A percentile compares a stretch with the other conserved stretches of the same genome.
Conservation (phyloP, 2,888 invertebrate species). For the Microplitis deprimator region DNA sequence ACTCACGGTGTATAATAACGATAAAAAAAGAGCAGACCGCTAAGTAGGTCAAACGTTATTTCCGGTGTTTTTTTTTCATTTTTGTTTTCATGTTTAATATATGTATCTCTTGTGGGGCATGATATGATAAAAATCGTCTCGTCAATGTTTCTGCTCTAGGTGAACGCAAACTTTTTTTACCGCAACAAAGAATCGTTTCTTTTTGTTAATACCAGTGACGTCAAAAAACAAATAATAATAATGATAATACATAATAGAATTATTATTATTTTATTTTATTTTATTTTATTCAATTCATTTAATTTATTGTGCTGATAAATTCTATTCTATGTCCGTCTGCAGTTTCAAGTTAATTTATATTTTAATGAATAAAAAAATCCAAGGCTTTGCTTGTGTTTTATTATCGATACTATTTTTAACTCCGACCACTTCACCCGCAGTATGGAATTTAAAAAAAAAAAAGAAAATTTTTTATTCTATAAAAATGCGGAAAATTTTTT, state of each 20-base stretch:
- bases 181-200: background rate
- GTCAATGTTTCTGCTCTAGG: background rate
- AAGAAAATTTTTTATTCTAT: no score
- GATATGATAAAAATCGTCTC: conserved; percentile 17
- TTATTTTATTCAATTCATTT: background rate
- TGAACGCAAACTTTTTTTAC: background rate
- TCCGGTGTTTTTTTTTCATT: background rate
- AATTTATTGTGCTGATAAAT: background rate
- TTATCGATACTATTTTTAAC: no score
- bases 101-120: conserved; percentile 5
- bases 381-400: no score
- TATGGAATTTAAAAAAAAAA: no score
- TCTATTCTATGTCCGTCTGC: background rate
- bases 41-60: conserved; percentile 15
- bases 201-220: no score
- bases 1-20: background rate
- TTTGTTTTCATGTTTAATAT: background rate
- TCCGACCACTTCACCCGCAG: no score
- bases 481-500: no score
- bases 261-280: background rate
- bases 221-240: background rate
- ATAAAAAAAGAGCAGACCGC: background rate
- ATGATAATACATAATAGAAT: background rate
- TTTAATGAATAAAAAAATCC: no score
- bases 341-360: background rate